phyloP scores from a whole-genome alignment of 2,113 vertebrate genomes.

The Prochilodus magdalenae region DNA sequence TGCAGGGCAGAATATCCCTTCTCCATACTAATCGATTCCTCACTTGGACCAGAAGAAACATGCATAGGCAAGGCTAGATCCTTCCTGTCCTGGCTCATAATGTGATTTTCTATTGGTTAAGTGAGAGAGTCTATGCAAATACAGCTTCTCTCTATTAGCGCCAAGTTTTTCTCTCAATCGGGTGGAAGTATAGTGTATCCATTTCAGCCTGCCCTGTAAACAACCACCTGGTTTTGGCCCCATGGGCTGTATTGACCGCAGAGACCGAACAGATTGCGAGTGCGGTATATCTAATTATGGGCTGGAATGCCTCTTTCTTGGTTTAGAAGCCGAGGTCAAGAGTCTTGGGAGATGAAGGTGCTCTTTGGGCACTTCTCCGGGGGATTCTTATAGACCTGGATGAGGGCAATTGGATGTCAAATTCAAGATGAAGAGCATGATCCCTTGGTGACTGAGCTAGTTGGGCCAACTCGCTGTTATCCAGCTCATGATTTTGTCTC shows the following conservation, averaged over 20 bases:
- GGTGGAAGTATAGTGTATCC: not conserved
- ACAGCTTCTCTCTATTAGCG: not conserved
- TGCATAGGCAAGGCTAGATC: not conserved
- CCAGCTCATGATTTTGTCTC: too few relatives aligned
- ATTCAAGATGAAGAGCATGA: not conserved
- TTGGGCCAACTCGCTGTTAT: too few relatives aligned
- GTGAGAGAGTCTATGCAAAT: not conserved
- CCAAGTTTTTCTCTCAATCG: not conserved
- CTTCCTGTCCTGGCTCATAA: not conserved
- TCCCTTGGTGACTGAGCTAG: too few relatives aligned
- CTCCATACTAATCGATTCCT: not conserved
- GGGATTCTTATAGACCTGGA: not conserved
- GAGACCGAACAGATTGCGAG: not conserved
- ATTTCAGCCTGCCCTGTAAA: not conserved
- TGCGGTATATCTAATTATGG: not conserved
- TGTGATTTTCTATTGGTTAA: not conserved
- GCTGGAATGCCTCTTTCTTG: not conserved
- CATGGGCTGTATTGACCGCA: not conserved
- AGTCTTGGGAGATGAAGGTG: not conserved
- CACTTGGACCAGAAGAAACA: not conserved
- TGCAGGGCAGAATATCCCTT: not conserved
- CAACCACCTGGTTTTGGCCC: not conserved
- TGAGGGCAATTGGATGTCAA: not conserved
- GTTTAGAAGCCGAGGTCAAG: not conserved
- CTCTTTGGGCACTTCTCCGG: not conserved